Base-by-base conservation (phyloP, 37 sponge, comb jelly and placozoan genomes). In the Beroe forskalii region DNA sequence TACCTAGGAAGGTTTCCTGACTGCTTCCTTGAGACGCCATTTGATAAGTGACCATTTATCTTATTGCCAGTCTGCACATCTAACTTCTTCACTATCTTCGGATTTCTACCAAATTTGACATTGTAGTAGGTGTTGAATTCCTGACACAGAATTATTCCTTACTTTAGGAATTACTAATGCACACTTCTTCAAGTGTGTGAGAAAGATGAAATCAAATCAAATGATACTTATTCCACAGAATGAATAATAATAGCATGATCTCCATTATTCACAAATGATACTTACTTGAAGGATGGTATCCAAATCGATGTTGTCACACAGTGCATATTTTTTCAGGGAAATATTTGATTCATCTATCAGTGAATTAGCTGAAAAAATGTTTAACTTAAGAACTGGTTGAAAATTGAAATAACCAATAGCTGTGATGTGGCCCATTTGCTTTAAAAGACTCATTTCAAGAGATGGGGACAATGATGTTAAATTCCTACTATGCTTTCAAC, bases 241-340 rank as follows among this genome's bases (percentile, higher is more conserved):
- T n/a, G n/a, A n/a, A n/a, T n/a, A n/a, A n/a, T n/a, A n/a, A n/a
- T n/a, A n/a, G n/a, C n/a, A n/a, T n/a, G n/a, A n/a, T n/a, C n/a
- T n/a, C n/a, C n/a, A n/a, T n/a, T n/a, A n/a, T n/a, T n/a, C n/a
- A n/a, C n/a, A n/a, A n/a, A n/a, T n/a, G n/a, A n/a, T 12, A 41
- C 89, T 0, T 32, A 97, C 97, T 92, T 97, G 97, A 12, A 95
- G 90, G 30, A 99, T 90, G 23, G 97, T 94, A 0, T 89, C 55
- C 22, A 99, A 92, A 83, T 99, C 99, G 41, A 99, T 92, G 86
- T 99, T 99, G 55, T 99, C 99, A 92, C 99, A 99, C 23, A 96
- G 93, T 61, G 86, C 89, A 66, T 89, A 96, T 43, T 93, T 91
- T 0, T 80, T 90, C 12, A 99, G 32, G 25, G 91, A 42, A 30